Evolutionary conservation across 2,797 vertebrate species (phyloP), one percentile per base, ranked within the genome.

Genomic region (Malurus splendens): DNA sequence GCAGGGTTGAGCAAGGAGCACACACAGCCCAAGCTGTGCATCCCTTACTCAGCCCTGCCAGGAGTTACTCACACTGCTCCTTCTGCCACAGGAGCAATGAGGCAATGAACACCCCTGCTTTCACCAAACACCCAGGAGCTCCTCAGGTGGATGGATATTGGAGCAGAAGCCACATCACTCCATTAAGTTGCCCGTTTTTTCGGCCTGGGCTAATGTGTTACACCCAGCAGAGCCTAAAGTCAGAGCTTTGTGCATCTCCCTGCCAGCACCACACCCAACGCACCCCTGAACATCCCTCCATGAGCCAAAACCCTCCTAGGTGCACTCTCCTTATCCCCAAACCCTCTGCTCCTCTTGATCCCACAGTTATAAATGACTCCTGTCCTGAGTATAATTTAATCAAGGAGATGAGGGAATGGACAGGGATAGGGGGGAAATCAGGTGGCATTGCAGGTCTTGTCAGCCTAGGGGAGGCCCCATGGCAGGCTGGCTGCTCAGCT

Each of bases 11-110:
- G 77, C 86, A 87, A 85, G 82, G 80, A 75, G 52, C 2, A 0
- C 12, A 0, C 12, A 5, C 42, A 82, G 2, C 55, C 66, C 0
- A 0, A 51, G n/a, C 55, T 47, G 39, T 22, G 22, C 66, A 22
- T 8, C 51, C 73, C 68, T 81, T 86, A 61, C 68, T 90, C 87
- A 90, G 7, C 32, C 14, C 33, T 56, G n/a, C 0, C 0, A 72
- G 74, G 62, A 61, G 67, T 92, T 88, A 87, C 60, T 85, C 73
- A 55, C 2, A 44, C 32, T 55, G 28, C 64, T 93, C 10, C 0
- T 47, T 72, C 59, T 73, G 60, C 60, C 79, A 41, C 32, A 45
- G 9, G 2, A 62, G n/a, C 9, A 61, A 81, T 23, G n/a, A 76
- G 52, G 48, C 64, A 76, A 74, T 32, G 36, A 91, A 62, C 0